These are phyloP conservation scores for Sebastes cheni DNA, from an alignment of 2,797 vertebrate genomes.

Conservation along the genomic window DNA sequence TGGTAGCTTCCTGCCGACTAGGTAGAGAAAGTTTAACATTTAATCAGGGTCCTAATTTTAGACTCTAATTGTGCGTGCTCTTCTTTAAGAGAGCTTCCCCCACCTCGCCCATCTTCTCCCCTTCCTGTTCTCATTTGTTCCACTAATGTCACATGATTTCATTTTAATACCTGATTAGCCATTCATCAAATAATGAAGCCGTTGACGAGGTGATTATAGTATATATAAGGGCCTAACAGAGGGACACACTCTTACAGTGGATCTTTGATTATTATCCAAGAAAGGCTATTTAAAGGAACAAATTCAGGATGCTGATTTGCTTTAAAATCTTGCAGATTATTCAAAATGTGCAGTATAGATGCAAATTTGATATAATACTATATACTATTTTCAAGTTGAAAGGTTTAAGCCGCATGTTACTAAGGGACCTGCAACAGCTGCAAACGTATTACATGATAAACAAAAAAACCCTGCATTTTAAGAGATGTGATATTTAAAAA, in stretches of 20 bases:
- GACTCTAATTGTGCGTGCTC: constrained; percentile 78
- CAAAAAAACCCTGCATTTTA: neutral
- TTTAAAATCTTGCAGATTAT: neutral
- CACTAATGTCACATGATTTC: constrained; percentile 74
- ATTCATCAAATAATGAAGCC: constrained; percentile 80
- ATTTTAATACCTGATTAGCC: constrained; percentile 86
- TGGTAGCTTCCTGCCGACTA: constrained; percentile 69
- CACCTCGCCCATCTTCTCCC: constrained; percentile 58
- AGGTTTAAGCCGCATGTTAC: neutral
- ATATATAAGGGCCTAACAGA: constrained; percentile 22
- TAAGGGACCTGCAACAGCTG: neutral
- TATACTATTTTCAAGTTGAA: neutral
- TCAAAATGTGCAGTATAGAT: neutral
- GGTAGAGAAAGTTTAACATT: constrained; percentile 83
- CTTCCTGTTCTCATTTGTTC: constrained; percentile 84
- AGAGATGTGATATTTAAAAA: neutral
- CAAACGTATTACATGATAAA: neutral
- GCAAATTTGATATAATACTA: neutral
- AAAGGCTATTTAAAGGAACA: neutral
- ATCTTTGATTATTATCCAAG: constrained; percentile 41
- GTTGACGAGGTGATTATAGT: constrained; percentile 53
- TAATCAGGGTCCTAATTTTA: constrained; percentile 86
- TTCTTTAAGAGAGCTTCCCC: constrained; percentile 71
- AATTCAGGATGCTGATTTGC: neutral
- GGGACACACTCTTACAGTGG: constrained; percentile 13